phyloP scores from a whole-genome alignment of 2,888 invertebrate genomes.

The Dyspetes luteomarginatus region DNA sequence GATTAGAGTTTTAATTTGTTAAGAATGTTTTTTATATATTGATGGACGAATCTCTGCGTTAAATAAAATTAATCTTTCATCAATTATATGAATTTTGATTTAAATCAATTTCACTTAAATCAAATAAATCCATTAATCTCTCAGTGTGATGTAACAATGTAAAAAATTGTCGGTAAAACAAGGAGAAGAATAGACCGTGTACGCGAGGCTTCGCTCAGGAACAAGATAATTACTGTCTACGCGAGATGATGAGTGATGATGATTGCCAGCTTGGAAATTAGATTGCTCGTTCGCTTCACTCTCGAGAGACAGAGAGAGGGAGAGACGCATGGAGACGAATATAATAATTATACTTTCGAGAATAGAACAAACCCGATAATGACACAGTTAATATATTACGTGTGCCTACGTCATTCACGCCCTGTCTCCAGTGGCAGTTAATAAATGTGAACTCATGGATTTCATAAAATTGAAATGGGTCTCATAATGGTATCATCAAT shows the following conservation, averaged over 20 bases:
- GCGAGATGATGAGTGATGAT: slow-evolving; percentile 55
- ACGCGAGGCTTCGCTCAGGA: slow-evolving; percentile 18
- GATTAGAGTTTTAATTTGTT: too few relatives aligned
- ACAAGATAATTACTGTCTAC: slow-evolving; percentile 48
- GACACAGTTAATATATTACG: slow-evolving; percentile 21
- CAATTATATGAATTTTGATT: neutral
- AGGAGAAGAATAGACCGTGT: slow-evolving; percentile 1
- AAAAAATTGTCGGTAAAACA: neutral
- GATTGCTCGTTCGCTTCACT: slow-evolving; percentile 31
- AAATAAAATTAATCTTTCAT: neutral
- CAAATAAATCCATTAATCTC: slow-evolving; percentile 4
- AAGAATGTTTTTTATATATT: too few relatives aligned
- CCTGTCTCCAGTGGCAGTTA: neutral
- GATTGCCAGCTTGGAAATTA: slow-evolving; percentile 49
- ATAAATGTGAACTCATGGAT: slow-evolving; percentile 27
- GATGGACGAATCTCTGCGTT: too few relatives aligned
- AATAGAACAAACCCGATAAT: slow-evolving; percentile 35
- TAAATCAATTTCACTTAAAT: neutral
- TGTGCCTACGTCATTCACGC: neutral
- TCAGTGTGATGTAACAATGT: neutral
- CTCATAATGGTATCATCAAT: slow-evolving; percentile 37
- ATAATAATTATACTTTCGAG: slow-evolving; percentile 35
- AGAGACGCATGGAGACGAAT: slow-evolving; percentile 36
- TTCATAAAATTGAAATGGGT: slow-evolving; percentile 25
- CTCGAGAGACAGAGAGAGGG: too few relatives aligned